Evolutionary conservation across 2,113 vertebrate species (phyloP).

Genomic region (Rhea americana): DNA sequence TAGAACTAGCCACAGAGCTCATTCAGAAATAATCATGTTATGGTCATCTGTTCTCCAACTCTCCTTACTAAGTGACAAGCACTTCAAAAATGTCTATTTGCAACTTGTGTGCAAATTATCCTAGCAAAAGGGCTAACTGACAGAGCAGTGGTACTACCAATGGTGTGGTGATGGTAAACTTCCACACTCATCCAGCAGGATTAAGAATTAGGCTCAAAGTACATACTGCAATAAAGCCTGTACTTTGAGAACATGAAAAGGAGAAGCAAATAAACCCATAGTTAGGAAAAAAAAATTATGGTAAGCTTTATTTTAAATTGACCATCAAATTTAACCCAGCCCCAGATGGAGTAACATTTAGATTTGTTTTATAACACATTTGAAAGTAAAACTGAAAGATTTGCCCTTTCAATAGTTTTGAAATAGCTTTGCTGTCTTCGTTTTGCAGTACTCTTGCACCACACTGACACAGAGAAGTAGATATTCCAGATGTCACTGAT

Average conservation of each 20-base stretch:
- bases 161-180: fast-evolving
- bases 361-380: not conserved
- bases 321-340: not conserved
- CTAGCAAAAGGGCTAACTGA: not conserved
- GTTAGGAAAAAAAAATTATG: not conserved
- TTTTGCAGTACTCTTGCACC: too few relatives aligned
- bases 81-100: not conserved
- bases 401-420: not conserved
- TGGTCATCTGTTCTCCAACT: not conserved
- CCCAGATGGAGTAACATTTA: fast-evolving
- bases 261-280: not conserved
- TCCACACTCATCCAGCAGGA: fast-evolving
- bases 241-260: fast-evolving
- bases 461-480: not conserved
- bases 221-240: fast-evolving
- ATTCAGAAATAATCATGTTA: not conserved
- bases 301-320: not conserved
- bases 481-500: not conserved
- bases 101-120: not conserved
- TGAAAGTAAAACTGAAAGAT: not conserved
- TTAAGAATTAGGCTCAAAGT: not conserved
- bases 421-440: not conserved
- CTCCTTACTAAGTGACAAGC: not conserved
- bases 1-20: not conserved
- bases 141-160: fast-evolving